phyloP scores from a whole-genome alignment of 2,888 invertebrate genomes.

The Chymomyza amoena region DNA sequence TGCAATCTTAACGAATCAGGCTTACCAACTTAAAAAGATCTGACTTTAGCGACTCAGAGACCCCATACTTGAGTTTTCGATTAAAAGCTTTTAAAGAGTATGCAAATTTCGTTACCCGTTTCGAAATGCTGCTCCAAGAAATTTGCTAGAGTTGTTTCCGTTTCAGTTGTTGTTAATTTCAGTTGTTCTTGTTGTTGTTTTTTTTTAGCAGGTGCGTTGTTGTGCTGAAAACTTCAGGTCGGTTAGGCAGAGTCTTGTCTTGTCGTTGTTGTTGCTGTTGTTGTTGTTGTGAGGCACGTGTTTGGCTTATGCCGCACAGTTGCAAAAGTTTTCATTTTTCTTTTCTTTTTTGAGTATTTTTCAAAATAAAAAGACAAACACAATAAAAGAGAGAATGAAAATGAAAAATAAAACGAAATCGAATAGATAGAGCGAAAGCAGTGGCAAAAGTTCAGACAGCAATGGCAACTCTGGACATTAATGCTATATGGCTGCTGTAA shows the following conservation, averaged over 20 bases:
- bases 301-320: constrained; percentile 63
- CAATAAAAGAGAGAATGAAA: not conserved
- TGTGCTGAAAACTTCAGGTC: constrained; percentile 33
- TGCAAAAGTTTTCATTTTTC: constrained; percentile 62
- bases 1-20: too few relatives aligned
- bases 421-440: not conserved
- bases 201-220: constrained; percentile 55
- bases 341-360: not conserved
- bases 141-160: not conserved
- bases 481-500: not conserved
- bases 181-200: too few relatives aligned
- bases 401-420: not conserved
- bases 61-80: too few relatives aligned
- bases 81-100: not conserved
- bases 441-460: not conserved
- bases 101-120: not conserved
- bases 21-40: too few relatives aligned
- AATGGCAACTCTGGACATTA: not conserved
- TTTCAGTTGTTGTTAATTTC: not conserved
- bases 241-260: constrained; percentile 35
- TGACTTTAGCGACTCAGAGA: too few relatives aligned
- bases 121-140: not conserved
- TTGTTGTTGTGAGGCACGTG: constrained; percentile 49
- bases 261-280: not conserved
- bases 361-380: constrained; percentile 13